A percentile compares a stretch with the other conserved stretches of the same genome.
These are phyloP conservation scores for Ericerus pela DNA, from an alignment of 1,140 invertebrate species.

Conservation along the genomic window DNA sequence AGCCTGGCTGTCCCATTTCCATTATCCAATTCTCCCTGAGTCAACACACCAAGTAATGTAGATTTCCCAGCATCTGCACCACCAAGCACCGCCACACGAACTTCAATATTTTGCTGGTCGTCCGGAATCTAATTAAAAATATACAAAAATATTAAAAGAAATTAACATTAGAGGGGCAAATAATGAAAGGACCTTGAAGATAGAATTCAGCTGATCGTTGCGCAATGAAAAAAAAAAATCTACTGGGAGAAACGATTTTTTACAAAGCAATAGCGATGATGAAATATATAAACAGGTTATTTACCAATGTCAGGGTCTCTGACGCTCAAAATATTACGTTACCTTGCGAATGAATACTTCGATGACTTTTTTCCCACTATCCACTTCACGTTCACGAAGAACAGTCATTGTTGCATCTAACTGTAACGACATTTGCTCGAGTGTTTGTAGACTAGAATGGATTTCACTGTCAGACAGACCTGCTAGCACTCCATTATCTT, in stretches of 20 bases:
- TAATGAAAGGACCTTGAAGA: no score
- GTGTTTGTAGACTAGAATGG: constrained; percentile 60
- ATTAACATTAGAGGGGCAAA: no score
- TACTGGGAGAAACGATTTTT: no score
- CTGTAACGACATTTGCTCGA: constrained; percentile 69
- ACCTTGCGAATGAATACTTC: constrained; percentile 86
- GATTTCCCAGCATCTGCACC: constrained; percentile 99
- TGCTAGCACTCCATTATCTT: constrained; percentile 74
- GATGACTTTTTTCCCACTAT: constrained; percentile 41
- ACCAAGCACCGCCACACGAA: constrained; percentile 95
- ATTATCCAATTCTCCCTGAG: constrained; percentile 96
- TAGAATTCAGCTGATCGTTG: no score
- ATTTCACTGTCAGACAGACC: constrained; percentile 68
- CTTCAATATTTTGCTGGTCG: constrained; percentile 75
- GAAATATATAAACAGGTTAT: no score
- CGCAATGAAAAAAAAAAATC: no score
- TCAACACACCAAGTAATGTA: constrained; percentile 90
- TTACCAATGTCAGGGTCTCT: no score
- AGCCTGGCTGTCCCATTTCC: constrained; percentile 83
- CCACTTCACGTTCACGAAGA: constrained; percentile 40
- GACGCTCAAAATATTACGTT: no score
- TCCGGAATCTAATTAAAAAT: constrained; percentile 49
- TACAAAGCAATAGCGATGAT: no score
- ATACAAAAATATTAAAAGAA: no score
- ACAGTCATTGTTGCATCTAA: constrained; percentile 65